These are phyloP conservation scores for Penaeus japonicus DNA, from an alignment of 1,140 invertebrate genomes.

Conservation along the genomic window DNA sequence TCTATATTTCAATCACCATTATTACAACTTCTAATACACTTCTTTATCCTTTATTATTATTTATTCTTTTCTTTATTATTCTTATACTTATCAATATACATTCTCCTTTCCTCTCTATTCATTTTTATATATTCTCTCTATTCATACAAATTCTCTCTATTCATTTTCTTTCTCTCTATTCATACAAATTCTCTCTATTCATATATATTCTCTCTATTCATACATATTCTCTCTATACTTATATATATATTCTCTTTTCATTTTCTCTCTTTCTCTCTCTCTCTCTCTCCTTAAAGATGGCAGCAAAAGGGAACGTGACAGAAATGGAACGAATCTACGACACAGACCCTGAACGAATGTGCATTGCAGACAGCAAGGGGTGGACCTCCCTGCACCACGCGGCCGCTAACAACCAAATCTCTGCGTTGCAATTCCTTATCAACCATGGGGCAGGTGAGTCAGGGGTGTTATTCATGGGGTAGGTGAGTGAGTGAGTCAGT, in stretches of 20 bases:
- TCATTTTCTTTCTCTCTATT: not conserved
- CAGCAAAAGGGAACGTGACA: constrained; percentile 80
- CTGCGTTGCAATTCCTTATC: constrained; percentile 78
- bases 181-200: not conserved
- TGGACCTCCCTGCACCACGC: constrained; percentile 80
- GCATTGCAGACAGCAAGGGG: constrained; percentile 75
- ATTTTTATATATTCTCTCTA: not conserved
- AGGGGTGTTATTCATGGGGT: not conserved
- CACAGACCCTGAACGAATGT: constrained; percentile 74
- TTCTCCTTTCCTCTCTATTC: not conserved
- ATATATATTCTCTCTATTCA: not conserved
- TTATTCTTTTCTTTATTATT: too few species aligned
- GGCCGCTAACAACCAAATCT: constrained; percentile 75
- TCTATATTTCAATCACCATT: too few species aligned
- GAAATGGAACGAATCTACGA: constrained; percentile 78
- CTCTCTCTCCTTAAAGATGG: constrained; percentile 70
- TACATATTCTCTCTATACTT: not conserved
- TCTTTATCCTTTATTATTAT: not conserved
- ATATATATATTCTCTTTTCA: not conserved
- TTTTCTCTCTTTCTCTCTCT: not conserved
- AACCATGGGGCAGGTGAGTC: constrained; percentile 75
- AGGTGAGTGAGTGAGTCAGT: too few species aligned
- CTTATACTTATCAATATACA: too few species aligned
- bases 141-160: not conserved
- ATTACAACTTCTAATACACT: not conserved